A percentile compares a stretch with the other conserved stretches of the same genome.
These are phyloP conservation scores for Poecilia gillii DNA, from an alignment of 2,797 vertebrate genomes.

Conservation along the genomic window DNA sequence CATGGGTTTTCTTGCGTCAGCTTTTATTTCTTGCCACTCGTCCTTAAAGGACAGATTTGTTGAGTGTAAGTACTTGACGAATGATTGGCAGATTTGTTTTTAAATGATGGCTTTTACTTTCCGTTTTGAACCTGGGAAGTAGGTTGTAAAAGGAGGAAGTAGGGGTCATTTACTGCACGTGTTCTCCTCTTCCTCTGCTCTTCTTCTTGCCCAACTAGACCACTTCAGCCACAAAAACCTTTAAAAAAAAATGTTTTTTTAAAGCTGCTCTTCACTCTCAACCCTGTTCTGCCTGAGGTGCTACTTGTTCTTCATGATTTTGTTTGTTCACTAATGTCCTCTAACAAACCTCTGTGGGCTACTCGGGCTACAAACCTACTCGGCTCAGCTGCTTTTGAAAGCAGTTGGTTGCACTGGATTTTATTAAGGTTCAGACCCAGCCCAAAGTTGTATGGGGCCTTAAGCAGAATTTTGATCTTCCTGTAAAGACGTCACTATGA, in stretches of 20 bases:
- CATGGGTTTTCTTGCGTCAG: background rate
- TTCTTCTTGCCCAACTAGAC: background rate
- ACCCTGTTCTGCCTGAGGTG: background rate
- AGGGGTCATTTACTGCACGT: background rate
- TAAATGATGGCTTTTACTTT: background rate
- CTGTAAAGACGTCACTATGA: background rate
- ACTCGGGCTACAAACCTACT: background rate
- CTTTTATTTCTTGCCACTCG: background rate
- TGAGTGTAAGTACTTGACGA: background rate
- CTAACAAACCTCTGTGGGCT: background rate
- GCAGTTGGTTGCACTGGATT: background rate
- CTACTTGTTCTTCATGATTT: background rate
- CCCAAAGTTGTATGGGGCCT: background rate
- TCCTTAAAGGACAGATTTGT: background rate
- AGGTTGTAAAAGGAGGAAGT: too few species aligned
- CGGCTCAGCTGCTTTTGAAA: background rate
- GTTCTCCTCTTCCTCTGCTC: background rate
- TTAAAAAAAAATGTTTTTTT: background rate
- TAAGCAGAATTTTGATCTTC: background rate
- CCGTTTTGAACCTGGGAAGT: background rate
- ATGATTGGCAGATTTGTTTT: background rate
- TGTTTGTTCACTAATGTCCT: background rate
- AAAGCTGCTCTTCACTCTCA: background rate
- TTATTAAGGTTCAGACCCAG: background rate
- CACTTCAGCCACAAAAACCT: background rate